Conservation (phyloP, 2,113 vertebrate species). For the Pelecanoides urinatrix region DNA sequence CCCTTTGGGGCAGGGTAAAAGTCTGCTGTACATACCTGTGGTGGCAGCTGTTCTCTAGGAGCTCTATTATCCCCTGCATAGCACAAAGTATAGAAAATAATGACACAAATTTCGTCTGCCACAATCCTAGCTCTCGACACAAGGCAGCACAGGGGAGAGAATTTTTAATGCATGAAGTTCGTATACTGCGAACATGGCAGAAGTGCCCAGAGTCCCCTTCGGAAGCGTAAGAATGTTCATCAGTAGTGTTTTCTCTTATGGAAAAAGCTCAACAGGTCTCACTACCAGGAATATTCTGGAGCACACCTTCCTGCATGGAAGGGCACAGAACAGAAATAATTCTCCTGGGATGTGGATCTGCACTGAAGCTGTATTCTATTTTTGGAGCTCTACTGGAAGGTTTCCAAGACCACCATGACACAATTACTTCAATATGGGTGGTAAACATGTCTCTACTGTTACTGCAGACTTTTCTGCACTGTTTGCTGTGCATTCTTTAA, state of each 20-base stretch:
- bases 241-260: not conserved
- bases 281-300: not conserved
- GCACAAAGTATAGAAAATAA: not conserved
- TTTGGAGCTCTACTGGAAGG: conserved; percentile 71
- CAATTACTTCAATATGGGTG: conserved; percentile 80
- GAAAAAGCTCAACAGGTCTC: conserved; percentile 72
- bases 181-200: rapidly evolving
- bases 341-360: conserved; percentile 56
- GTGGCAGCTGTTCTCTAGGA: not conserved
- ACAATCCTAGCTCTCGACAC: too few relatives aligned
- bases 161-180: not conserved
- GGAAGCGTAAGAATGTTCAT: not conserved
- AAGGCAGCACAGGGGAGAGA: not conserved
- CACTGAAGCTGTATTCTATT: conserved; percentile 70
- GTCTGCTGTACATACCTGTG: too few relatives aligned
- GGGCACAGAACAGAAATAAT: conserved; percentile 68
- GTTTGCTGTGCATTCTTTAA: not conserved
- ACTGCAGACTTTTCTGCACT: not conserved
- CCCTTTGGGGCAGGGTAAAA: not conserved
- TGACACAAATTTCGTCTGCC: not conserved
- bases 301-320: conserved; percentile 58
- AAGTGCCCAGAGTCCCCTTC: not conserved
- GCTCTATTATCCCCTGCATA: not conserved
- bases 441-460: conserved; percentile 67
- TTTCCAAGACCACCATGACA: conserved; percentile 80